Conservation (phyloP, 2,113 vertebrate species). For the Notarius lentiginosus region DNA sequence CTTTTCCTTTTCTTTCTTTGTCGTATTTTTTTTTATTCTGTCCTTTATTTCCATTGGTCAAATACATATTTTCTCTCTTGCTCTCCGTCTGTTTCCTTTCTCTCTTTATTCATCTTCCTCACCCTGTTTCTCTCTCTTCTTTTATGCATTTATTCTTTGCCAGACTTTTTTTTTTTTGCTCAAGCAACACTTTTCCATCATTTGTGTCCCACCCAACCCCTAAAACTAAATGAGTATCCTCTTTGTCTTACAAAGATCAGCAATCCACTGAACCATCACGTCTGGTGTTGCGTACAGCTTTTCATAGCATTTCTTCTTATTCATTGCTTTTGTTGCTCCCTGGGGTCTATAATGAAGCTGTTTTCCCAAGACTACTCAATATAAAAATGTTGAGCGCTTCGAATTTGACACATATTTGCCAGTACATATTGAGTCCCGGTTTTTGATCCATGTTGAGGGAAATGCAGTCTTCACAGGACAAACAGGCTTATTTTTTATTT, state of each 20-base stretch:
- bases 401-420: neutral
- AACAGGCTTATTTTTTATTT: neutral
- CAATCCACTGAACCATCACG: constrained; percentile 32
- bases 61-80: neutral
- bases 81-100: neutral
- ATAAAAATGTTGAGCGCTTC: constrained; percentile 15
- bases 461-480: neutral
- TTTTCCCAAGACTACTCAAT: constrained; percentile 12
- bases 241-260: constrained; percentile 42
- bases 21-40: neutral
- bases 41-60: neutral
- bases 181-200: constrained; percentile 40
- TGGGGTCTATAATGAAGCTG: constrained; percentile 35
- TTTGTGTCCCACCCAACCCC: constrained; percentile 1
- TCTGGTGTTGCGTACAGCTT: neutral
- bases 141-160: neutral
- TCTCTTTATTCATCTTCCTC: neutral
- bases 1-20: constrained; percentile 35
- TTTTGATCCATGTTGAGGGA: neutral
- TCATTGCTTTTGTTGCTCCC: constrained; percentile 23
- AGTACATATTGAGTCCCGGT: neutral
- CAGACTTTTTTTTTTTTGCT: constrained; percentile 34
- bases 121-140: neutral
- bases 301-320: constrained; percentile 20
- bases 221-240: constrained; percentile 42